Percentiles rank a stretch among this genome's conserved stretches.
phyloP scores from a whole-genome alignment of 2,888 invertebrate species.

The Tipula unca region DNA sequence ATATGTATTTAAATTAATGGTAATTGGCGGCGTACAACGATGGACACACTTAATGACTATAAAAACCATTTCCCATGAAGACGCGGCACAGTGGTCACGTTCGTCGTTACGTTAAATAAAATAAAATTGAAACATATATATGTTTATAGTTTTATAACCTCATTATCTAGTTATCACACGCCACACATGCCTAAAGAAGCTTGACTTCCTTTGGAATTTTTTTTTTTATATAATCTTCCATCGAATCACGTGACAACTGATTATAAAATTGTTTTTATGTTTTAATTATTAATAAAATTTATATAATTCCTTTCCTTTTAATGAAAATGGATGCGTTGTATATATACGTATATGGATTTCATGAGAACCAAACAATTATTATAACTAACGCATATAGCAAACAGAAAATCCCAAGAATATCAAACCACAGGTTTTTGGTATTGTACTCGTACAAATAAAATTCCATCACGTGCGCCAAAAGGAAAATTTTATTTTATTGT shows the following conservation, averaged over 20 bases:
- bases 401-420: not conserved
- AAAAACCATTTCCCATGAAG: not conserved
- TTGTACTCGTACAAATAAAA: not conserved
- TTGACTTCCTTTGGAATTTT: not conserved
- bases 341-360: too few species aligned
- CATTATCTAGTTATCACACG: slow-evolving; percentile 14
- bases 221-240: not conserved
- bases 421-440: not conserved
- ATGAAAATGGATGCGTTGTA: not conserved
- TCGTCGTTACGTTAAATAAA: too few species aligned
- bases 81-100: not conserved
- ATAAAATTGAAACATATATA: not conserved
- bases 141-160: not conserved
- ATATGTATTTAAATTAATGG: not conserved
- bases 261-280: not conserved
- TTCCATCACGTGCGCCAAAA: not conserved
- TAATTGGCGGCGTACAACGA: not conserved
- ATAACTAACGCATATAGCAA: not conserved
- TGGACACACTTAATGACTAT: not conserved
- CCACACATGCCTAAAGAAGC: not conserved
- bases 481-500: not conserved
- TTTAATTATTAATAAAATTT: not conserved
- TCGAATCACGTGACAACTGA: not conserved
- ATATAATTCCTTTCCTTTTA: not conserved
- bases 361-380: not conserved